Evolutionary conservation across 1,140 invertebrate genomes (phyloP).

Genomic region (Leucophenga varia): DNA sequence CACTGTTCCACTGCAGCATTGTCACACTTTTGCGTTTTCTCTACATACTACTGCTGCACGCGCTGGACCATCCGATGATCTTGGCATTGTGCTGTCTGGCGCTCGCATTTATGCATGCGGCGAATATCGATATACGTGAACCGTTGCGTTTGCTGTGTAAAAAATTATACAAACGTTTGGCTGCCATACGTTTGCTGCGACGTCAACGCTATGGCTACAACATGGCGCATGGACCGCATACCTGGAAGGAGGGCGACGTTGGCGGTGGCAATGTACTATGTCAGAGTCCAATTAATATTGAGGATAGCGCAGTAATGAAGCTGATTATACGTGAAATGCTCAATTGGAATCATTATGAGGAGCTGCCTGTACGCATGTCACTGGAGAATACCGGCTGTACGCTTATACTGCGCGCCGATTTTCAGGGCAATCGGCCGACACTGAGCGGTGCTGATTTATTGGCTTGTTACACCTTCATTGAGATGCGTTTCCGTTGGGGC

Average conservation of each 20-base stretch:
- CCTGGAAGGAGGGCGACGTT: conserved; percentile 40
- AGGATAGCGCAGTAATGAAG: conserved; percentile 30
- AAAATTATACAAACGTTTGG: background rate
- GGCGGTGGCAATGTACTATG: conserved; percentile 33
- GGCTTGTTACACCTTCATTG: conserved; percentile 58
- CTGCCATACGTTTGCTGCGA: background rate
- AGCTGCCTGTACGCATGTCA: conserved; percentile 34
- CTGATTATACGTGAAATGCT: conserved; percentile 42
- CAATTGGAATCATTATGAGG: conserved; percentile 52
- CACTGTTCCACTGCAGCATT: too few species aligned
- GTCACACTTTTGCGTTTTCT: background rate
- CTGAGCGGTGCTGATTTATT: conserved; percentile 58
- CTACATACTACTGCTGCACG: background rate
- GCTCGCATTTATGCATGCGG: background rate
- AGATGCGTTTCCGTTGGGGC: conserved; percentile 62
- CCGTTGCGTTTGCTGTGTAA: conserved; percentile 8
- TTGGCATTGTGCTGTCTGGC: background rate
- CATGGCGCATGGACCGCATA: conserved; percentile 45
- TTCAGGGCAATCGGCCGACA: conserved; percentile 47
- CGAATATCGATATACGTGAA: conserved; percentile 4
- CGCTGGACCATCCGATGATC: background rate
- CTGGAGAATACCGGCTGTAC: conserved; percentile 48
- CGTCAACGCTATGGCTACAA: conserved; percentile 16
- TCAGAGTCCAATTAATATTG: conserved; percentile 57
- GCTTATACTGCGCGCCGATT: conserved; percentile 51